Base-by-base conservation (phyloP, 2,113 vertebrate species). In the Nothoprocta pentlandii region DNA sequence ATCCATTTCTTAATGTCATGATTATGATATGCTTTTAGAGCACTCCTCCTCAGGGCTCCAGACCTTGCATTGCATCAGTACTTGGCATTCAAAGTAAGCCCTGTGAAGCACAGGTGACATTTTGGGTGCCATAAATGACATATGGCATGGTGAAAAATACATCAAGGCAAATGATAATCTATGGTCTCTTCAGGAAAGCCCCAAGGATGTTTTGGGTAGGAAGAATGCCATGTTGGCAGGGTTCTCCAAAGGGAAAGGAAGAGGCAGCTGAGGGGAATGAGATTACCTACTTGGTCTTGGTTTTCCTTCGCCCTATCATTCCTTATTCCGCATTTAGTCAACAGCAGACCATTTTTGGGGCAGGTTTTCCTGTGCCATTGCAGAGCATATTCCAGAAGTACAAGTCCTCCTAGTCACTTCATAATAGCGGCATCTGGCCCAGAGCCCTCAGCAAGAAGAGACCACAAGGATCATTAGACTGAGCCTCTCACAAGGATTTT, bases 401-500 rank as follows among this genome's bases (percentile, higher is more conserved):
- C 39, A 49, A 79, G 47, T 20, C 84, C 39, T 34, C 15, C 39
- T 26, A 53, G 53, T 39, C 12, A 16, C 93, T 74, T 94, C 36
- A 54, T 32, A 58, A 89, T n/a, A n/a, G 30, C 47, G 73, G 39
- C 44, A 58, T 44, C 42, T 23, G 62, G 32, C 34, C 44, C 66
- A 85, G 39, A 89, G 53, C 15, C 30, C 59, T 61, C 62, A 85
- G 66, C 53, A 81, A 53, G 66, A 39, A 42, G 94, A 81, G 62
- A 87, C 68, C 49, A 63, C 42, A 82, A 75, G 92, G 49, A 89
- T 62, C 63, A 94, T 89, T 78, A 89, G 75, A 56, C 67, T 77
- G 70, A 89, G 41, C 58, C 76, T 62, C 25, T 62, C 81, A 58
- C 66, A 92, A 91, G 70, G 80, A 89, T 89, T 94, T 84, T 89